Conservation (phyloP, 1,140 invertebrate genomes). For the Temnothorax nylanderi region DNA sequence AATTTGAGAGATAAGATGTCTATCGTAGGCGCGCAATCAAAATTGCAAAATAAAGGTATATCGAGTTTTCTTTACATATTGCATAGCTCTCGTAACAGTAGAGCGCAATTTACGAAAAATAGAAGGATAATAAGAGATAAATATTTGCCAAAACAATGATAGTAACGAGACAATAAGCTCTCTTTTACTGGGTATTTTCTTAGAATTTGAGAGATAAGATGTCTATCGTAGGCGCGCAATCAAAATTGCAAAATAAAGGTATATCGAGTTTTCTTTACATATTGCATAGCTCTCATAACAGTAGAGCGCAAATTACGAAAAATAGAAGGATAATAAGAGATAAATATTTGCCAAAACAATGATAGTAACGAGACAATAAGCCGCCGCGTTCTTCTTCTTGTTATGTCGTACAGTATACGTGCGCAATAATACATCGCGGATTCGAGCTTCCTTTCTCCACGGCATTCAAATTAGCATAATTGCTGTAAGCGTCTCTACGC, state of each 20-base stretch:
- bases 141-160: too few relatives aligned
- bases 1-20: neutral
- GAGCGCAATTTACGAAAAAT: neutral
- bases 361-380: neutral
- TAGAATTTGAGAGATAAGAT: neutral
- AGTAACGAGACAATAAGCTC: too few relatives aligned
- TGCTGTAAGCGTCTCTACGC: neutral
- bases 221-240: neutral
- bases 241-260: neutral
- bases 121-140: neutral
- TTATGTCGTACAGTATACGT: neutral
- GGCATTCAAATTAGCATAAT: conserved; percentile 8
- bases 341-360: neutral
- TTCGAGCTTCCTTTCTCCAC: conserved; percentile 9
- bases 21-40: neutral
- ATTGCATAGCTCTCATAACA: neutral
- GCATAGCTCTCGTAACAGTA: neutral
- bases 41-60: neutral
- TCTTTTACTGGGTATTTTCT: conserved; percentile 10
- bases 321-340: neutral
- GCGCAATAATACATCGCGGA: neutral
- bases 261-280: conserved; percentile 5
- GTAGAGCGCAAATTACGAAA: neutral
- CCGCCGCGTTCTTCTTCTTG: neutral
- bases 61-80: neutral